These are phyloP conservation scores for Aspidoscelis tigris DNA, from an alignment of 2,113 vertebrate species.

Conservation along the genomic window DNA sequence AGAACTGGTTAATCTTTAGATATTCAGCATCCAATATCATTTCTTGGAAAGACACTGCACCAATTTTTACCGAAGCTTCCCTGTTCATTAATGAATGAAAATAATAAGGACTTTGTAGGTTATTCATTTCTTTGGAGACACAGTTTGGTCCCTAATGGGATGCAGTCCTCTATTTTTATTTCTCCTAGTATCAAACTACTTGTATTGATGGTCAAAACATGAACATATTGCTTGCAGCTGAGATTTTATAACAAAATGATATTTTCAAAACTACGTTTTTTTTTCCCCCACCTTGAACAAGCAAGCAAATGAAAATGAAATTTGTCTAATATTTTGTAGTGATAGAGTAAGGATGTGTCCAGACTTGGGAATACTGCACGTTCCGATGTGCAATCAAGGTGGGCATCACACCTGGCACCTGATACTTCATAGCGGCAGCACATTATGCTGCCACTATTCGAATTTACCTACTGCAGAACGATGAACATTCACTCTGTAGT, in stretches of 20 bases:
- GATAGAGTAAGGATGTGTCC: too few relatives aligned
- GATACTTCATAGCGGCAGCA: too few relatives aligned
- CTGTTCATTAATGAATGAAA: neutral
- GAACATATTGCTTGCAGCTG: neutral
- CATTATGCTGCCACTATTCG: too few relatives aligned
- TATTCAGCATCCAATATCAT: neutral
- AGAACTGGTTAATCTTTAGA: neutral
- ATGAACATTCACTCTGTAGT: too few relatives aligned
- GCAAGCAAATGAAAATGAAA: too few relatives aligned
- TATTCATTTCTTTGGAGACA: too few relatives aligned
- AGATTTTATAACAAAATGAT: neutral
- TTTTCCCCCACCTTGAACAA: too few relatives aligned
- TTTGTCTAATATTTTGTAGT: too few relatives aligned
- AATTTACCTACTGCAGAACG: too few relatives aligned
- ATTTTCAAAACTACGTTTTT: neutral
- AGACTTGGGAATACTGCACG: too few relatives aligned
- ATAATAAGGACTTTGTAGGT: neutral
- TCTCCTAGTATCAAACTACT: neutral
- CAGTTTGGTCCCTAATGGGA: neutral
- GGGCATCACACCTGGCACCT: too few relatives aligned
- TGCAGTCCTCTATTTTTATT: conserved; percentile 4
- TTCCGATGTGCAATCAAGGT: too few relatives aligned
- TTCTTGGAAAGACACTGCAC: neutral
- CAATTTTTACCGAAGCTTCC: neutral
- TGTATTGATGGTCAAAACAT: neutral